Conservation (phyloP, 1,140 invertebrate species). For the Bombyx mandarina region DNA sequence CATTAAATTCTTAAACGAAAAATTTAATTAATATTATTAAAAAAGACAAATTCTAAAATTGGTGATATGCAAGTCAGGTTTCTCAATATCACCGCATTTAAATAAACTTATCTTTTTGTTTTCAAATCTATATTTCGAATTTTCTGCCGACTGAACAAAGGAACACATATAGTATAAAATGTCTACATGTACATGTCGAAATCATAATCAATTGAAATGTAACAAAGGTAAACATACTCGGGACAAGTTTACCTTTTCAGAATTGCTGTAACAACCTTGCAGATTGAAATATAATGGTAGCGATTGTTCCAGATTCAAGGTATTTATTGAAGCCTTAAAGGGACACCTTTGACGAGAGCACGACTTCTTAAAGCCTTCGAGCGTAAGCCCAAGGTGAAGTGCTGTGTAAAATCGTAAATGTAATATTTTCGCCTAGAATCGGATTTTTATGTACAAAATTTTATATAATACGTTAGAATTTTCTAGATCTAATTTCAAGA, state of each 20-base stretch:
- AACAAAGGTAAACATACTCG: no score
- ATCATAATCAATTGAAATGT: no score
- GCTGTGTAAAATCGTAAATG: no score
- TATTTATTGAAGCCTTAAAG: not conserved
- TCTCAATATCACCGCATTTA: not conserved
- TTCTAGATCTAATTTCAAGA: no score
- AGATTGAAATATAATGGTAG: conserved; percentile 9
- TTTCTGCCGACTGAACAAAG: conserved; percentile 6
- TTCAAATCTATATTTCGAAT: not conserved
- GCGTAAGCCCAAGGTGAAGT: no score
- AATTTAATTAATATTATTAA: no score
- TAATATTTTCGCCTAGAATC: no score
- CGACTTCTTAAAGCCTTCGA: no score
- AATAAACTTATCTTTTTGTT: not conserved
- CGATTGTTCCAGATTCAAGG: conserved; percentile 15
- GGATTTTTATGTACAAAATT: no score
- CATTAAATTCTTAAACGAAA: no score
- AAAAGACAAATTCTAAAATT: not conserved
- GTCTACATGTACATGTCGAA: no score
- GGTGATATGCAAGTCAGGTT: not conserved
- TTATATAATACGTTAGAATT: no score
- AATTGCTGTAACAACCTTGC: conserved; percentile 12
- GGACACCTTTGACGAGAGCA: not conserved
- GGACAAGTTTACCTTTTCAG: conserved; percentile 14
- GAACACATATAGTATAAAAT: conserved; percentile 5